Conservation (phyloP, 2,113 vertebrate genomes). For the Emydura subglobosa region DNA sequence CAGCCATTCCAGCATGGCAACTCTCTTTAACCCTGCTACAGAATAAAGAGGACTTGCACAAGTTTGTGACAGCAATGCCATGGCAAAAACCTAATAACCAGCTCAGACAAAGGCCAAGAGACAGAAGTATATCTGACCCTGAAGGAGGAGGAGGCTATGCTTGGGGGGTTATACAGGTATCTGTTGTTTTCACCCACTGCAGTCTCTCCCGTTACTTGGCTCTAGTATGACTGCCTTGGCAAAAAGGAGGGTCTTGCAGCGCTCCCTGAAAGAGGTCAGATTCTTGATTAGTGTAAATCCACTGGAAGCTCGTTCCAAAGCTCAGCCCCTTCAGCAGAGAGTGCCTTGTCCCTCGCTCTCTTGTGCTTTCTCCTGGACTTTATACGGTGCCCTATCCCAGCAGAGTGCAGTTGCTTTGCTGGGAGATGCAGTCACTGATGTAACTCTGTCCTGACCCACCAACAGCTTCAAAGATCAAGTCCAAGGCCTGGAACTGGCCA, state of each 20-base stretch:
- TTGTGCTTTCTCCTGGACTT: background rate
- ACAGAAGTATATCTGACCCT: too few relatives aligned
- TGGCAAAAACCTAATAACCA: too few relatives aligned
- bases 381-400: background rate
- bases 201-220: background rate
- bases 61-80: too few relatives aligned
- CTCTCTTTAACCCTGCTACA: background rate
- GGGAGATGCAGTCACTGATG: background rate
- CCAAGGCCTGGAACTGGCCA: background rate
- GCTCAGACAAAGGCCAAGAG: too few relatives aligned
- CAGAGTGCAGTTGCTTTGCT: background rate
- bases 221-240: background rate
- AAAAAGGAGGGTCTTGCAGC: background rate
- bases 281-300: background rate
- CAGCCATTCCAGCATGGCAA: too few relatives aligned
- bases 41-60: background rate
- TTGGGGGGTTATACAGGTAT: background rate
- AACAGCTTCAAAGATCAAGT: background rate
- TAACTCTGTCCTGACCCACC: background rate
- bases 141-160: background rate
- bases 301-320: background rate
- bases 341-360: background rate
- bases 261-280: background rate
- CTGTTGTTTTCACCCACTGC: background rate
- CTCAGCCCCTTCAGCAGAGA: background rate